Evolutionary conservation across 2,797 vertebrate species (phyloP), one percentile per base, ranked within the genome.

Genomic region (Pseudochirops cupreus): DNA sequence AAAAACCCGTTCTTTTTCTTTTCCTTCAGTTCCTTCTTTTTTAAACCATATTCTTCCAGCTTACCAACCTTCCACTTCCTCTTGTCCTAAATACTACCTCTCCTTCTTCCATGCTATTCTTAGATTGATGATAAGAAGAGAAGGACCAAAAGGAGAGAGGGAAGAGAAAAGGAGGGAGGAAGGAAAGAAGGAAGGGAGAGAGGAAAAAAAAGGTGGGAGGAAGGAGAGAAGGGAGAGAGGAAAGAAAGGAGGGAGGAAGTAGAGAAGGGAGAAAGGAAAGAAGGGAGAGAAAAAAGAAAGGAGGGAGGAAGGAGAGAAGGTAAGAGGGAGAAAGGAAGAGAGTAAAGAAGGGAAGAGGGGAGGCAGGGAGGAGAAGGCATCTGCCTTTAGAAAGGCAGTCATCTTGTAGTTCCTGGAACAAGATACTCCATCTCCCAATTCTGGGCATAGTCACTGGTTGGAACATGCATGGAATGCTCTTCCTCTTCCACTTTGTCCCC

Each of bases 91-190:
- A 92, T 54, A 53, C n/a, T 92, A 58, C 92, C 39, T 74, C 62
- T 26, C 46, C 18, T 46, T 39, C n/a, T 74, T 10, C 39, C 74
- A 82, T 46, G 74, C 2, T 18, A 46, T 82, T 82, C n/a, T 82
- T 92, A 33, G 93, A 92, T 93, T 33, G 53, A 31, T 57, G 16
- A 55, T 91, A 90, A 56, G 31, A 33, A 93, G 93, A 92, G 91
- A 90, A 95, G 46, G 46, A 53, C 57, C 53, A 82, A 94, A 82
- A 12, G 90, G 39, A 26, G 59, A 67, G 18, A 74, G 16, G 62
- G 67, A 46, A 28, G 33, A 21, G 33, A 39, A 16, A 16, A 67
- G 4, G 12, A n/a, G 59, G 59, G n/a, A 67, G 13, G 11, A 13
- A 62, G 29, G 58, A 62, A 33, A 28, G 33, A 67, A 33, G 33